A percentile compares a stretch with the other conserved stretches of the same genome.
These are phyloP conservation scores for Stomatorhinus ivindoensis DNA, from an alignment of 2,113 vertebrate genomes.

Conservation along the genomic window DNA sequence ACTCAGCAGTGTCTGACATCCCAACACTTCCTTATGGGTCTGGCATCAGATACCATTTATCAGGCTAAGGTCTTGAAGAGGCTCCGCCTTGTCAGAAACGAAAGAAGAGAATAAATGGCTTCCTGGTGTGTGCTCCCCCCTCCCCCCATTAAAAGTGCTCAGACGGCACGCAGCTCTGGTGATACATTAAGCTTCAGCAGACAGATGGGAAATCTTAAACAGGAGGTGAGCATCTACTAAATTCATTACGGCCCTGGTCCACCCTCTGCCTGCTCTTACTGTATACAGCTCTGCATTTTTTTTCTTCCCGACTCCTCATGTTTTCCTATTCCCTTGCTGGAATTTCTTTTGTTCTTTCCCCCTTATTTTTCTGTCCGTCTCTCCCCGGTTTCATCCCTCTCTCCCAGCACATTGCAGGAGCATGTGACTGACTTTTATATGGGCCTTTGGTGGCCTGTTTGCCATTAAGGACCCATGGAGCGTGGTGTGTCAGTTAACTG, in stretches of 20 bases:
- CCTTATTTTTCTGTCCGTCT: not conserved
- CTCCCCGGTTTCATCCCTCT: not conserved
- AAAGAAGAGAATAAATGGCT: not conserved
- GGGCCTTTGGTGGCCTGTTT: not conserved
- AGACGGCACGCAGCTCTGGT: not conserved
- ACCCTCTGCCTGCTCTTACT: conserved; percentile 26
- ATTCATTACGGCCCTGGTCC: conserved; percentile 36
- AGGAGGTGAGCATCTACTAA: conserved; percentile 32
- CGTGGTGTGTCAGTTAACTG: not conserved
- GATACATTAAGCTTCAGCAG: not conserved
- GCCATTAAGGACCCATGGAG: conserved; percentile 11
- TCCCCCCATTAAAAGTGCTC: not conserved
- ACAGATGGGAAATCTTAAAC: conserved; percentile 18
- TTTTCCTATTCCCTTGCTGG: not conserved
- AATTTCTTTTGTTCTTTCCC: not conserved
- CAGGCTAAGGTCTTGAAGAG: not conserved
- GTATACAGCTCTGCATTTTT: not conserved
- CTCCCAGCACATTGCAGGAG: not conserved
- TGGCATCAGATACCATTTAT: not conserved
- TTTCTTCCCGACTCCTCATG: not conserved
- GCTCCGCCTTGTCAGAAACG: not conserved
- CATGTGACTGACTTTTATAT: conserved; percentile 11
- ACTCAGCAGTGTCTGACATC: not conserved
- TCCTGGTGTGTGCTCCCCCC: not conserved
- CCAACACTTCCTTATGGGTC: not conserved